These are phyloP conservation scores for Eulimnadia texana DNA, from an alignment of 1,140 invertebrate species.

Conservation along the genomic window DNA sequence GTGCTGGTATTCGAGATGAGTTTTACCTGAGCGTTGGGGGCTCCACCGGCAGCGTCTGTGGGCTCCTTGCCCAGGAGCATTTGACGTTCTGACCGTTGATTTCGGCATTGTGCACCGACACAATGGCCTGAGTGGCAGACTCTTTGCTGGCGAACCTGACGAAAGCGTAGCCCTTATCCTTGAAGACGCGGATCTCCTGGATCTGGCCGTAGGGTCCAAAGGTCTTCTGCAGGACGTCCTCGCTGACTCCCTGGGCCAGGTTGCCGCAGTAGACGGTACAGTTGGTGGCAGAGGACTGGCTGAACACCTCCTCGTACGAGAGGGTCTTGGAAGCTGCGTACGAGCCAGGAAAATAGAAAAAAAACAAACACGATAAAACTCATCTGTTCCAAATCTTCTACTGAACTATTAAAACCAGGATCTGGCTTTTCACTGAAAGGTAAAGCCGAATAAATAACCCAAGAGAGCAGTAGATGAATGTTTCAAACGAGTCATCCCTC, in stretches of 20 bases:
- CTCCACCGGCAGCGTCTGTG: conserved; percentile 63
- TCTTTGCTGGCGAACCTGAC: conserved; percentile 96
- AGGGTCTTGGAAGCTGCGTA: conserved; percentile 51
- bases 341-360: neutral
- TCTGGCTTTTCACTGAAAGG: too few species aligned
- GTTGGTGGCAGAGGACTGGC: conserved; percentile 93
- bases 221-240: conserved; percentile 93
- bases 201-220: conserved; percentile 89
- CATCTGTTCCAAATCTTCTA: too few species aligned
- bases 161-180: conserved; percentile 98
- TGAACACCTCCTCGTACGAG: conserved; percentile 95
- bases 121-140: conserved; percentile 92
- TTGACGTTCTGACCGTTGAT: conserved; percentile 92
- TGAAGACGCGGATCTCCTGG: conserved; percentile 96
- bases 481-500: neutral
- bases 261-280: conserved; percentile 98
- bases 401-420: too few species aligned
- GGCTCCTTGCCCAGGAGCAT: conserved; percentile 98
- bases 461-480: neutral
- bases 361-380: neutral
- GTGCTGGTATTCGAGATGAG: neutral
- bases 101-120: conserved; percentile 90
- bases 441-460: neutral
- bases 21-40: conserved; percentile 25
- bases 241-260: conserved; percentile 79